Evolutionary conservation across 2,888 invertebrate species (phyloP), one percentile per base, ranked within the genome.

Genomic region (Eupeodes luniger): DNA sequence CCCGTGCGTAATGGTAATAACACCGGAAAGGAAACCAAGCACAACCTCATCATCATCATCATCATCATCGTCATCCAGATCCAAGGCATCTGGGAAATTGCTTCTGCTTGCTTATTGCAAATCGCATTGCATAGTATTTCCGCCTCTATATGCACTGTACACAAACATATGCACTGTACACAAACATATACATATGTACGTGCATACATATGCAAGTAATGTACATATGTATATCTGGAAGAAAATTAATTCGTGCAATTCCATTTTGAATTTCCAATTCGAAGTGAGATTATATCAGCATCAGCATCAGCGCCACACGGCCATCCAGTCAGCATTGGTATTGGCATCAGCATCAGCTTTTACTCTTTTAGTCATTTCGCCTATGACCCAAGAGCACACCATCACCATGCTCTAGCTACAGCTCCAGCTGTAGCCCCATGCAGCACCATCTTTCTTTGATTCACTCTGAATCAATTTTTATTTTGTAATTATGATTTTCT

Each of bases 401-500:
- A 16, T n/a, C 53, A 27, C 40, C 62, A 62, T 66, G 27, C 7
- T 5, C 47, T 11, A 5, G 5, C 40, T 5, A 2, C 40, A 40
- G 5, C 40, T 7, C 9, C 40, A 19, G 36, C 6, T 4, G 36
- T 5, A 36, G 36, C 2, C 5, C 36, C 36, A 40, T 40, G 40
- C 5, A 40, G 64, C 55, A 59, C 61, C 69, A 51, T 69, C 51
- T 84, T 76, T 69, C 74, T 59, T 81, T 51, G 47, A 81, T 77
- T 74, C 81, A 81, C 74, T 78, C 69, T 51, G 79, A 86, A 86
- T 86, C 86, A 79, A 83, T 82, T 86, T 86, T 83, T 82, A 86
- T 86, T 66, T 70, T 70, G 86, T 83, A 86, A 83, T 82, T 86
- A 86, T 82, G 75, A 86, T 86, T 82, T 81, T 82, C 55, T 82